Percentiles rank a stretch among this genome's conserved stretches.
Conservation (phyloP, 2,797 vertebrate genomes). For the Melopsittacus undulatus region DNA sequence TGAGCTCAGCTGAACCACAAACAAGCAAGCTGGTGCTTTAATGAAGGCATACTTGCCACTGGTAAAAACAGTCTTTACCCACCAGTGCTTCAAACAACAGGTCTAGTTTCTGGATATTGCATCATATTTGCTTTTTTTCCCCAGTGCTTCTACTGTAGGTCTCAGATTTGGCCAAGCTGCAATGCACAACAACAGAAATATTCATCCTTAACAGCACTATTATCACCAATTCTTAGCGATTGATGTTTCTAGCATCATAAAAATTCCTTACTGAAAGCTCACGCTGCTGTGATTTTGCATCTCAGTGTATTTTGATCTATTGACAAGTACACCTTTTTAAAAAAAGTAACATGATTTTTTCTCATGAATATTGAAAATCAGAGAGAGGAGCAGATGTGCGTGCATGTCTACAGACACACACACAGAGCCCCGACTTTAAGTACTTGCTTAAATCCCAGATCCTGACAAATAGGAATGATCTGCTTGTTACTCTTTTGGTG, state of each 20-base stretch:
- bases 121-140: background rate
- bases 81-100: background rate
- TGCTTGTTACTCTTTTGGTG: background rate
- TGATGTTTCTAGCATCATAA: background rate
- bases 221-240: background rate
- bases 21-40: slow-evolving; percentile 18
- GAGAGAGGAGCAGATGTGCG: background rate
- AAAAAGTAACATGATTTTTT: background rate
- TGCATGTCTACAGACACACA: background rate
- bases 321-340: background rate
- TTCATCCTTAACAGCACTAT: background rate
- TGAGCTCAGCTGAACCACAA: slow-evolving; percentile 30
- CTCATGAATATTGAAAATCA: background rate
- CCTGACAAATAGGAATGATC: slow-evolving; percentile 25
- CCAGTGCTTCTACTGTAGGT: background rate
- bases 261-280: background rate
- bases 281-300: background rate
- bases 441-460: slow-evolving; percentile 15
- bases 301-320: background rate
- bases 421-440: background rate
- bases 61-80: background rate
- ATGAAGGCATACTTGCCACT: background rate
- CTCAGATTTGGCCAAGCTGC: background rate
- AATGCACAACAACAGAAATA: fast-evolving
- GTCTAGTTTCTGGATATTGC: background rate